Evolutionary conservation across 2,113 vertebrate genomes (phyloP).

Genomic region (Mormyrus iriodes): DNA sequence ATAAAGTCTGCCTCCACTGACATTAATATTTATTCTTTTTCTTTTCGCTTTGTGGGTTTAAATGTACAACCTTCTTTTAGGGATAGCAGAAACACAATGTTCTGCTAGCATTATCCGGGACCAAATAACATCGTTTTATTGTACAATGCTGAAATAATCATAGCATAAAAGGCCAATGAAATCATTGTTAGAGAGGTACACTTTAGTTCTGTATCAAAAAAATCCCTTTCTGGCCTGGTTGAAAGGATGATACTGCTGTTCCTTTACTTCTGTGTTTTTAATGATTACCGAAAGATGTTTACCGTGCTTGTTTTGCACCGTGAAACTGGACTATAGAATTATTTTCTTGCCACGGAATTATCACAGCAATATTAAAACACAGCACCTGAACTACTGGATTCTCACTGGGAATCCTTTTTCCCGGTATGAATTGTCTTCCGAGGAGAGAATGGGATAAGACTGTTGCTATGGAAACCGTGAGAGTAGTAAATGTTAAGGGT

Average conservation of each 20-base stretch:
- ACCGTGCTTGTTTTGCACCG: neutral
- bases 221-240: neutral
- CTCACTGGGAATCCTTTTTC: slow-evolving; percentile 21
- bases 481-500: slow-evolving; percentile 17
- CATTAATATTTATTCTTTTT: neutral
- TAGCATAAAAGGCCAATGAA: neutral
- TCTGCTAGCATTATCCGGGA: neutral
- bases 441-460: slow-evolving; percentile 22
- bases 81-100: neutral
- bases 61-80: neutral
- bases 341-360: neutral
- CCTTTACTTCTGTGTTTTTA: neutral
- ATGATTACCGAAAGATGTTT: neutral
- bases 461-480: slow-evolving; percentile 22
- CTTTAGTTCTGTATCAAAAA: neutral
- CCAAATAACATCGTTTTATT: neutral
- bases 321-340: neutral
- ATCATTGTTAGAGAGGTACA: neutral
- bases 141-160: neutral
- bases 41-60: neutral
- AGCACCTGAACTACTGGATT: slow-evolving; percentile 8
- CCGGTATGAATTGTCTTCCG: slow-evolving; percentile 19
- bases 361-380: neutral
- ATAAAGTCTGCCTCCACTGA: neutral
- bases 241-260: neutral